A percentile compares a stretch with the other conserved stretches of the same genome.
These are phyloP conservation scores for Sinocyclocheilus rhinocerous DNA, from an alignment of 2,113 vertebrate genomes.

Conservation along the genomic window DNA sequence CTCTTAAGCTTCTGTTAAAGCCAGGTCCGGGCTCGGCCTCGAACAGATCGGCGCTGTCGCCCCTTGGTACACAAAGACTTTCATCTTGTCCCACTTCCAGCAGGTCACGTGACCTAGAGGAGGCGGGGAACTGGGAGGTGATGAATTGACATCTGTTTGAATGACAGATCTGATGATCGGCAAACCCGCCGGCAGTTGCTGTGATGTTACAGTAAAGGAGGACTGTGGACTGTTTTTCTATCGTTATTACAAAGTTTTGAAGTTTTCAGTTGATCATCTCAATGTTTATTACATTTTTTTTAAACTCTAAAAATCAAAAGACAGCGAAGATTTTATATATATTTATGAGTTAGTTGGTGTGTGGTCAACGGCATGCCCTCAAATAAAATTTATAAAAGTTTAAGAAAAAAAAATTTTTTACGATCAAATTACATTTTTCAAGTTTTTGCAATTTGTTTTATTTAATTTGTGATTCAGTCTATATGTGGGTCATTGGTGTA, in stretches of 20 bases:
- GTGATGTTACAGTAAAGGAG: conserved; percentile 11
- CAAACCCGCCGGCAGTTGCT: conserved; percentile 45
- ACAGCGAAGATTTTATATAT: too few species aligned
- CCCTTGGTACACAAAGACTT: conserved; percentile 36
- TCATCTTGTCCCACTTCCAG: conserved; percentile 43
- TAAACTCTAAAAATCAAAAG: too few species aligned
- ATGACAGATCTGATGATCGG: conserved; percentile 54
- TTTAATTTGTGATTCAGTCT: background rate
- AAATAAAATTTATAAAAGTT: background rate
- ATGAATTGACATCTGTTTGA: conserved; percentile 57
- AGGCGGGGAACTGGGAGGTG: conserved; percentile 26
- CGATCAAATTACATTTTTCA: background rate
- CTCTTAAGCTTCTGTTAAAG: conserved; percentile 55
- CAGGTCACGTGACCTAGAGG: conserved; percentile 52
- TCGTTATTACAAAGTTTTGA: background rate
- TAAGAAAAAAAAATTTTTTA: background rate
- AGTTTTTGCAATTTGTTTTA: background rate
- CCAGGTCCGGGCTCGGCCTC: conserved; percentile 33
- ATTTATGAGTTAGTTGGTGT: too few species aligned
- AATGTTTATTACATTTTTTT: too few species aligned
- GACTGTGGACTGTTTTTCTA: background rate
- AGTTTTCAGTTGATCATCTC: background rate
- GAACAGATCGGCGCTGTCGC: conserved; percentile 41
- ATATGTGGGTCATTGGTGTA: too few species aligned
- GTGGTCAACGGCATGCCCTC: too few species aligned